These are phyloP conservation scores for Hemicrepidius hirtus DNA, from an alignment of 2,888 invertebrate species.

Conservation along the genomic window DNA sequence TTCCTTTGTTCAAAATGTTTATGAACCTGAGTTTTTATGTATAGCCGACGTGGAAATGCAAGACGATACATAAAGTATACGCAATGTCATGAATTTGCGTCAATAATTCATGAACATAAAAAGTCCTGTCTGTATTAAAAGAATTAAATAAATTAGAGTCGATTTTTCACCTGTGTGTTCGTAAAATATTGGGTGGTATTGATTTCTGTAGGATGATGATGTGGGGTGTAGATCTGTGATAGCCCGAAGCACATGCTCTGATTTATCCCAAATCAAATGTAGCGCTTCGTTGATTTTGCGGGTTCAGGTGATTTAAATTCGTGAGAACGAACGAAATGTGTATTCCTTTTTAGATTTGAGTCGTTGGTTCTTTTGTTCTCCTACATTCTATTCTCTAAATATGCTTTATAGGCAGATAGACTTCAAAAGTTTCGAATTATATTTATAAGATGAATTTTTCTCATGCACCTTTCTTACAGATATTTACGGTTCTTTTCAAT, in stretches of 20 bases:
- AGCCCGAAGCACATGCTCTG: slow-evolving; percentile 57
- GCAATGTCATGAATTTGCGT: too few relatives aligned
- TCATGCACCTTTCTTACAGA: slow-evolving; percentile 33
- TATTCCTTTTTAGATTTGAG: slow-evolving; percentile 50
- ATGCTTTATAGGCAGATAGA: slow-evolving; percentile 48
- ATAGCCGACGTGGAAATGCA: too few relatives aligned
- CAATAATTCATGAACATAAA: too few relatives aligned
- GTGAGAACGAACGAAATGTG: slow-evolving; percentile 54
- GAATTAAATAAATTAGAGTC: too few relatives aligned
- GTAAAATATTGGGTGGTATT: slow-evolving; percentile 27
- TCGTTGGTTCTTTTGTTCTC: slow-evolving; percentile 48
- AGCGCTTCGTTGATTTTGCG: slow-evolving; percentile 66
- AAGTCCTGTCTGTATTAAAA: too few relatives aligned
- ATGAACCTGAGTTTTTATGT: too few relatives aligned
- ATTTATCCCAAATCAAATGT: slow-evolving; percentile 68
- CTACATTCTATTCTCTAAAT: slow-evolving; percentile 48
- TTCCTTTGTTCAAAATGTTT: too few relatives aligned
- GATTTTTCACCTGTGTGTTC: slow-evolving; percentile 13
- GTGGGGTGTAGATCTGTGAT: slow-evolving; percentile 51
- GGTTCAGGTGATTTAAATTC: slow-evolving; percentile 67
- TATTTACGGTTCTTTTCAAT: slow-evolving; percentile 40
- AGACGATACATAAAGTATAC: too few relatives aligned
- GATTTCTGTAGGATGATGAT: slow-evolving; percentile 42
- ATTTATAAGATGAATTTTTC: slow-evolving; percentile 40
- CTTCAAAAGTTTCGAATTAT: slow-evolving; percentile 39